phyloP scores from a whole-genome alignment of 2,113 vertebrate species.

The Lycaon pictus region DNA sequence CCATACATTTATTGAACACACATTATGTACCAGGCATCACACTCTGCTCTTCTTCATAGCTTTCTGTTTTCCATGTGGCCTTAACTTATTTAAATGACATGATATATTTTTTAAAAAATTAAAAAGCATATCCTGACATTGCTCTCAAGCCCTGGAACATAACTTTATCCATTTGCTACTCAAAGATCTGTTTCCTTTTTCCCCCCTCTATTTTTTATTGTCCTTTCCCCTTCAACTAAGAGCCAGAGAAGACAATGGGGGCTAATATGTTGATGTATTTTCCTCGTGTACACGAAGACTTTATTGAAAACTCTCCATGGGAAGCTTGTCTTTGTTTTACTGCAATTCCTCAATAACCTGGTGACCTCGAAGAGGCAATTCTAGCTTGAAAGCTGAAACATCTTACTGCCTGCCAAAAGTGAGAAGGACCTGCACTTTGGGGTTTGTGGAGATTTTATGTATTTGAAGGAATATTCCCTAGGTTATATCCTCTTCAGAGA shows the following conservation, averaged over 20 bases:
- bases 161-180: not conserved
- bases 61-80: not conserved
- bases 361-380: constrained; percentile 40
- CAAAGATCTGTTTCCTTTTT: not conserved
- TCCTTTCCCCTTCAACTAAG: constrained; percentile 31
- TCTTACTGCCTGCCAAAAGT: constrained; percentile 47
- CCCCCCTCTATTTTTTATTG: not conserved
- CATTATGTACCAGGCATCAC: not conserved
- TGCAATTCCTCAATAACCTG: constrained; percentile 28
- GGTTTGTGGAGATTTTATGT: constrained; percentile 51
- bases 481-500: constrained; percentile 54
- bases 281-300: not conserved
- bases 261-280: constrained; percentile 51
- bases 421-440: not conserved
- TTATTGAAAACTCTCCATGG: constrained; percentile 19
- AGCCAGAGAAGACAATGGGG: constrained; percentile 27
- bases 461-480: constrained; percentile 31
- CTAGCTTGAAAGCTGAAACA: constrained; percentile 48
- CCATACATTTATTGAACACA: not conserved
- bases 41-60: not conserved
- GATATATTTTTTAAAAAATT: not conserved
- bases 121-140: not conserved
- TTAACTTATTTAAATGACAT: not conserved
- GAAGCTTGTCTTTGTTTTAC: constrained; percentile 37
- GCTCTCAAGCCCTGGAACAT: not conserved